Conservation (phyloP, 2,113 vertebrate genomes). For the Chinchilla lanigera region DNA sequence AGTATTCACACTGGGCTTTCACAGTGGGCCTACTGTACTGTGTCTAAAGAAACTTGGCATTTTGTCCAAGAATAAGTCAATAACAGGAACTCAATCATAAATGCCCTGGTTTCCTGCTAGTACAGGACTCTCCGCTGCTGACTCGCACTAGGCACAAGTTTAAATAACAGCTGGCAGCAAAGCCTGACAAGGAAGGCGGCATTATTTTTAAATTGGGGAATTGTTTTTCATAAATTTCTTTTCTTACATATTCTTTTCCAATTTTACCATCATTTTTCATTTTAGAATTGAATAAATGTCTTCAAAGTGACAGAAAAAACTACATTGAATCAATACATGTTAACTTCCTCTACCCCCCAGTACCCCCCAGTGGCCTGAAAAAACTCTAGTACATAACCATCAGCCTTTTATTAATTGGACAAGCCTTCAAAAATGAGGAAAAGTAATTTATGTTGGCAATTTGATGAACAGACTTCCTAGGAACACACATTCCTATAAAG, state of each 20-base stretch:
- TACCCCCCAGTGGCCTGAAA: conserved; percentile 36
- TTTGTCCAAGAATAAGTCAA: conserved; percentile 88
- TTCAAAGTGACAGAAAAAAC: conserved; percentile 71
- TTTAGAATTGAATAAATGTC: conserved; percentile 72
- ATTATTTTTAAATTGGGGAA: conserved; percentile 72
- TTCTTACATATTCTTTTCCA: conserved; percentile 73
- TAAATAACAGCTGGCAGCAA: conserved; percentile 84
- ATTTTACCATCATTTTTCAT: conserved; percentile 79
- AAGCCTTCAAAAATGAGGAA: conserved; percentile 72
- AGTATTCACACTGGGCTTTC: conserved; percentile 62
- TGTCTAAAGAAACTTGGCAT: conserved; percentile 81
- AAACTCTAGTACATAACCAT: conserved; percentile 33
- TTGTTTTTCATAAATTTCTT: conserved; percentile 75
- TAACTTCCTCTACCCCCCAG: neutral
- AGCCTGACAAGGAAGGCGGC: conserved; percentile 53
- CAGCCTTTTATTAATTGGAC: conserved; percentile 63
- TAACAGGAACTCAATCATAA: conserved; percentile 97
- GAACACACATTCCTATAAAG: conserved; percentile 76
- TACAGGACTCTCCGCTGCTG: conserved; percentile 83
- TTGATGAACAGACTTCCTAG: conserved; percentile 74
- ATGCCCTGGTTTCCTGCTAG: conserved; percentile 92
- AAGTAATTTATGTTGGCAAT: conserved; percentile 76
- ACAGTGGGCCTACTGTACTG: conserved; percentile 80
- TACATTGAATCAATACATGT: conserved; percentile 56
- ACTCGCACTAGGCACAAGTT: conserved; percentile 81